A percentile compares a stretch with the other conserved stretches of the same genome.
These are phyloP conservation scores for Linnaemya vulpina DNA, from an alignment of 2,888 invertebrate species.

Conservation along the genomic window DNA sequence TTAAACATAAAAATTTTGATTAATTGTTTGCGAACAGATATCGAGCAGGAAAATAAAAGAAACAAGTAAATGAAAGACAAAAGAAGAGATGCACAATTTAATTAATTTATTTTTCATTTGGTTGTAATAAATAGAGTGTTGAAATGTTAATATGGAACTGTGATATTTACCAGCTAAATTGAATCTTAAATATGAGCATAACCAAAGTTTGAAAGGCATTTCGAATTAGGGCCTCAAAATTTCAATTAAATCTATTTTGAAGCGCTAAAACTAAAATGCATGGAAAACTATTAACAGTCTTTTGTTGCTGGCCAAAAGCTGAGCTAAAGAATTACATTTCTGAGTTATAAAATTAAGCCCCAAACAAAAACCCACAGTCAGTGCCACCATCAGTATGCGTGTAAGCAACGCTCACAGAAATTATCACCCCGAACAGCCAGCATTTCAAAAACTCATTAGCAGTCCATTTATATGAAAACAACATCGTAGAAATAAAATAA, in stretches of 20 bases:
- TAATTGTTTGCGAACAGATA: constrained; percentile 65
- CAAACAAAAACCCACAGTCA: constrained; percentile 17
- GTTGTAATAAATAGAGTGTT: too few species aligned
- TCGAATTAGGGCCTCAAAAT: too few species aligned
- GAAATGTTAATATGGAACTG: too few species aligned
- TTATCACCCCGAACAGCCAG: constrained; percentile 33
- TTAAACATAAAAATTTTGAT: constrained; percentile 67
- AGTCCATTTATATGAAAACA: constrained; percentile 69
- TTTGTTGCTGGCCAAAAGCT: neutral
- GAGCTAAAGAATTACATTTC: neutral
- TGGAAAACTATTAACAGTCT: constrained; percentile 1
- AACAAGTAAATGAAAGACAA: constrained; percentile 10
- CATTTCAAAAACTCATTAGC: constrained; percentile 70
- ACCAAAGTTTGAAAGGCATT: neutral
- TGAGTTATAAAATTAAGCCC: constrained; percentile 30
- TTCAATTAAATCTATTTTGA: neutral
- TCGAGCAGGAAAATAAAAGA: too few species aligned
- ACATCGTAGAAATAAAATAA: constrained; percentile 57
- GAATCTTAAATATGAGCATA: too few species aligned
- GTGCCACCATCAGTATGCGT: neutral
- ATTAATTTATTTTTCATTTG: constrained; percentile 34
- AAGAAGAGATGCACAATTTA: constrained; percentile 34
- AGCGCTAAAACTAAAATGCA: neutral
- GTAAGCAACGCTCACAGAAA: neutral
- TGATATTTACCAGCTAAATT: too few species aligned